Conservation (phyloP, 2,797 vertebrate genomes). For the Sebastes goodei region DNA sequence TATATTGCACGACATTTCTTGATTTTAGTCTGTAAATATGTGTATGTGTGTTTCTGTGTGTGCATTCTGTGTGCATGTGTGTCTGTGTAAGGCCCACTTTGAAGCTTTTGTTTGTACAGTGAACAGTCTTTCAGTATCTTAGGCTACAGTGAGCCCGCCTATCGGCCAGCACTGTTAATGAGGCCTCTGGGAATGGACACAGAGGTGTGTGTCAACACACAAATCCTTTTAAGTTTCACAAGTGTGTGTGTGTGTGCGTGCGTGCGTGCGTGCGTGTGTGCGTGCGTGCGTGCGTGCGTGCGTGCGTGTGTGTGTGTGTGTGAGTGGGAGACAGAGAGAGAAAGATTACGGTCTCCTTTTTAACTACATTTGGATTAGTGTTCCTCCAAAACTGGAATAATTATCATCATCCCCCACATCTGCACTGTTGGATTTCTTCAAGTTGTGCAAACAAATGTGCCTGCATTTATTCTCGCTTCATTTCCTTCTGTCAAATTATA, state of each 20-base stretch:
- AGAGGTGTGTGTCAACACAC: slow-evolving; percentile 65
- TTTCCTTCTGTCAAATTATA: neutral
- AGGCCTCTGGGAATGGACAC: slow-evolving; percentile 77
- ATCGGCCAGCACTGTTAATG: slow-evolving; percentile 74
- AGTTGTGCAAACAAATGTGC: neutral
- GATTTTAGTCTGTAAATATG: neutral
- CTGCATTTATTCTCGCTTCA: neutral
- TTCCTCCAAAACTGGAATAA: slow-evolving; percentile 15
- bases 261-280: neutral
- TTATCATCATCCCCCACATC: slow-evolving; percentile 51
- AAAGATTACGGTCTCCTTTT: slow-evolving; percentile 5
- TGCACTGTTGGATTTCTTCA: slow-evolving; percentile 17
- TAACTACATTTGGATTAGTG: slow-evolving; percentile 29
- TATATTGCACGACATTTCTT: slow-evolving; percentile 17
- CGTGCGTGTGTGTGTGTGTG: too few species aligned
- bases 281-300: too few species aligned
- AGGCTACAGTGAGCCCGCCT: slow-evolving; percentile 55
- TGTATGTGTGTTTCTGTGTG: neutral
- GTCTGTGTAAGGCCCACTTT: slow-evolving; percentile 46
- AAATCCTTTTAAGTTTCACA: slow-evolving; percentile 56
- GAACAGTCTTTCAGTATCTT: slow-evolving; percentile 67
- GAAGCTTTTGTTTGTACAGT: slow-evolving; percentile 73
- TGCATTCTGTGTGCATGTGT: neutral
- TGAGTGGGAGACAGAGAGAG: neutral
- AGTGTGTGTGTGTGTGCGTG: neutral